Percentiles rank a stretch among this genome's conserved stretches.
Evolutionary conservation across 1,140 invertebrate species (phyloP).

Genomic region (Drosophila elegans): DNA sequence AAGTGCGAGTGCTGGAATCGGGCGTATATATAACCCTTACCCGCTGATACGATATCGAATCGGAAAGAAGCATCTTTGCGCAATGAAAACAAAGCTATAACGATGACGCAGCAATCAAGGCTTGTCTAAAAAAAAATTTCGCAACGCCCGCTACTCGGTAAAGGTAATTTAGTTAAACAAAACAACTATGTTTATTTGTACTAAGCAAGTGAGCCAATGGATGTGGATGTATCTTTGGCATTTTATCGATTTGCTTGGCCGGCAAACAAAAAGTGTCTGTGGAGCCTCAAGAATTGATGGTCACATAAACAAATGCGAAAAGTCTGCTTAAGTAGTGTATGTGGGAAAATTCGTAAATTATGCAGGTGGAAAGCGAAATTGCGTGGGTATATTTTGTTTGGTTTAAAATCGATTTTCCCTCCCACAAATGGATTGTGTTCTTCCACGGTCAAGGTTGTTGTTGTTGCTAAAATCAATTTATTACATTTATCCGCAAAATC

Average conservation of each 20-base stretch:
- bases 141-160: constrained; percentile 18
- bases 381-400: constrained; percentile 32
- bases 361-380: constrained; percentile 20
- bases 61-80: background rate
- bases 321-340: background rate
- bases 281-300: constrained; percentile 49
- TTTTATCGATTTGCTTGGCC: constrained; percentile 60
- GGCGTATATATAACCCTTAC: constrained; percentile 11
- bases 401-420: constrained; percentile 55
- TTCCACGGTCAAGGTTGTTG: constrained; percentile 51
- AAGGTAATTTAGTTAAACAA: constrained; percentile 50
- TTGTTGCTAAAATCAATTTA: constrained; percentile 18
- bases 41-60: background rate
- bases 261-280: constrained; percentile 49
- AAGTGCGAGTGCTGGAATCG: constrained; percentile 19
- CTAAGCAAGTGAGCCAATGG: constrained; percentile 4
- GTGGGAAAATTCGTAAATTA: constrained; percentile 15
- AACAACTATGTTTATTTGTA: constrained; percentile 46
- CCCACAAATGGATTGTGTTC: background rate
- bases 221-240: constrained; percentile 5
- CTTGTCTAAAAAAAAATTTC: constrained; percentile 39
- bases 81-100: constrained; percentile 22
- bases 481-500: constrained; percentile 10
- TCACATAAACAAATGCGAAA: constrained; percentile 58
- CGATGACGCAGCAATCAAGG: constrained; percentile 57